Conservation (phyloP, 2,888 invertebrate species). For the Celastrina argiolus region DNA sequence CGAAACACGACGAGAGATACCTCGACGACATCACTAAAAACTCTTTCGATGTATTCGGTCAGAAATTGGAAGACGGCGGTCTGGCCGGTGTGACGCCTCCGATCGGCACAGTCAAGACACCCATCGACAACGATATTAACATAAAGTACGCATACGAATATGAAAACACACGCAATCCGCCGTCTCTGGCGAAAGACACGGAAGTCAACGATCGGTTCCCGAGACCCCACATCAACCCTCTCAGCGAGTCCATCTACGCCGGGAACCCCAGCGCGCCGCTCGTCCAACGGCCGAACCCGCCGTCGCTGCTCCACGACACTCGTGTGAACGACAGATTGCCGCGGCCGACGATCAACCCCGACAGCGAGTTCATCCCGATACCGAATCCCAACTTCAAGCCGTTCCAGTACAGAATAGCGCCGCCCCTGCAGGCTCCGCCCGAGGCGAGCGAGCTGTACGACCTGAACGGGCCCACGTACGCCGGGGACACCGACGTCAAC, state of each 20-base stretch:
- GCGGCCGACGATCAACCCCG: conserved; percentile 82
- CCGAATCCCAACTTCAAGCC: conserved; percentile 64
- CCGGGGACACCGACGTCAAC: conserved; percentile 76
- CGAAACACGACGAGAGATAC: conserved; percentile 81
- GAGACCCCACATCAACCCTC: conserved; percentile 81
- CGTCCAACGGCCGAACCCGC: conserved; percentile 54
- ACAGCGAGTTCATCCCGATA: conserved; percentile 80
- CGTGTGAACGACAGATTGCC: conserved; percentile 84
- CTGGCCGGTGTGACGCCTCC: conserved; percentile 63
- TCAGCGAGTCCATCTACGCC: conserved; percentile 76
- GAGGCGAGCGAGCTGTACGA: conserved; percentile 65
- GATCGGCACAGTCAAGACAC: conserved; percentile 64
- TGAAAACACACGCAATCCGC: conserved; percentile 51
- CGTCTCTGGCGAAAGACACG: conserved; percentile 81
- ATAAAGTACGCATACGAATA: conserved; percentile 74
- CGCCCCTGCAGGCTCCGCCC: conserved; percentile 55
- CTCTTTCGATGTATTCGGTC: conserved; percentile 85
- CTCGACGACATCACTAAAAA: conserved; percentile 86
- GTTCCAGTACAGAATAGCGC: conserved; percentile 53
- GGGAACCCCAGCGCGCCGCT: conserved; percentile 51
- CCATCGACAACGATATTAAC: conserved; percentile 73
- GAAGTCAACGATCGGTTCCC: conserved; percentile 84
- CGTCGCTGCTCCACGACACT: conserved; percentile 80
- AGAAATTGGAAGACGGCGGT: conserved; percentile 79
- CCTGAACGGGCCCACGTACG: conserved; percentile 59